These are phyloP conservation scores for Hirtodrosophila duncani DNA, from an alignment of 2,888 invertebrate genomes.

Conservation along the genomic window DNA sequence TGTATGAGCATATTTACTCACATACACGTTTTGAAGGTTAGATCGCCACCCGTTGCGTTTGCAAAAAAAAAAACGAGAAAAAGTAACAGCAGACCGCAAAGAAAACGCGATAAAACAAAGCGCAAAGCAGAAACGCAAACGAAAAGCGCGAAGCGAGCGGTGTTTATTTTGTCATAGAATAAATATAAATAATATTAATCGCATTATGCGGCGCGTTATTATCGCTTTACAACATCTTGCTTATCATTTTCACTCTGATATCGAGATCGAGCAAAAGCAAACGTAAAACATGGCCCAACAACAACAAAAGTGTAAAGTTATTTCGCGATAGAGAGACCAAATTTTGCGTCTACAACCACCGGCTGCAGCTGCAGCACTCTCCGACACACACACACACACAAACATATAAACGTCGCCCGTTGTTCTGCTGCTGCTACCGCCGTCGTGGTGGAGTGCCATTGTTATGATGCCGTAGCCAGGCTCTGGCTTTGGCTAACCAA, in stretches of 20 bases:
- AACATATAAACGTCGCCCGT: neutral
- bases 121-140: slow-evolving; percentile 32
- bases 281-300: too few relatives aligned
- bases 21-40: slow-evolving; percentile 69
- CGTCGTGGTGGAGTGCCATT: slow-evolving; percentile 3
- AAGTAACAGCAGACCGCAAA: slow-evolving; percentile 19
- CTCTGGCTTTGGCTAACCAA: slow-evolving; percentile 22
- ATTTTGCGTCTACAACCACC: slow-evolving; percentile 60
- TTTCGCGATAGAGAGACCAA: slow-evolving; percentile 45
- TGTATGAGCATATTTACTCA: slow-evolving; percentile 3
- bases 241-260: slow-evolving; percentile 28
- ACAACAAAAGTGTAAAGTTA: slow-evolving; percentile 47
- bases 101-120: slow-evolving; percentile 65
- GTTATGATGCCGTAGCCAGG: slow-evolving; percentile 10
- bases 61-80: slow-evolving; percentile 15
- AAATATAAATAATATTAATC: slow-evolving; percentile 67
- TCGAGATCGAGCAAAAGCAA: too few relatives aligned
- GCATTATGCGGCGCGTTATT: slow-evolving; percentile 39
- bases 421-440: slow-evolving; percentile 5
- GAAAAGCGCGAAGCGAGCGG: slow-evolving; percentile 10
- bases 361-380: slow-evolving; percentile 51
- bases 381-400: slow-evolving; percentile 8
- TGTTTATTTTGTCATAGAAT: slow-evolving; percentile 45
- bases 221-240: slow-evolving; percentile 38
- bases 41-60: slow-evolving; percentile 56